phyloP scores from a whole-genome alignment of 2,113 vertebrate genomes.

The Prietella phreatophila region DNA sequence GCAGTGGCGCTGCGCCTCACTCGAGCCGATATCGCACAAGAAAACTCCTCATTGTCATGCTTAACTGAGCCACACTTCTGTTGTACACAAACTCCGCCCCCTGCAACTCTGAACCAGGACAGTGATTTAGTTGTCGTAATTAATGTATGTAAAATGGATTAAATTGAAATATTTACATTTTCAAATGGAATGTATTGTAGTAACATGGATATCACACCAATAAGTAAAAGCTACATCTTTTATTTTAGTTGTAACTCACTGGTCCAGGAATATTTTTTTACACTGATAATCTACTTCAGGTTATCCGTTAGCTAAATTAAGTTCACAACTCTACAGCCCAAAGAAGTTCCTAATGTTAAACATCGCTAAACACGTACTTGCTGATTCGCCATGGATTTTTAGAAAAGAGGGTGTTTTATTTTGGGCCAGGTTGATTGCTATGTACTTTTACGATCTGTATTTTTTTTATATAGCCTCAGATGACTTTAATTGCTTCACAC shows the following conservation, averaged over 20 bases:
- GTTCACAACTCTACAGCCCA: background rate
- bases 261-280: too few species aligned
- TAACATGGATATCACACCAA: too few species aligned
- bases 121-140: background rate
- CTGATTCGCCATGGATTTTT: background rate
- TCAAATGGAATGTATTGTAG: too few species aligned
- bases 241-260: too few species aligned
- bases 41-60: background rate
- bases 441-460: background rate
- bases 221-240: too few species aligned
- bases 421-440: background rate
- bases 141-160: too few species aligned
- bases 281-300: too few species aligned
- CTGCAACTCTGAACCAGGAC: background rate
- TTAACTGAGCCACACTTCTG: background rate
- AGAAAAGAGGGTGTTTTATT: background rate
- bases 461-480: background rate
- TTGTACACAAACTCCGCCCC: background rate
- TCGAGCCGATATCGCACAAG: background rate
- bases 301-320: background rate
- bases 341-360: background rate
- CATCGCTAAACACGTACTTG: background rate
- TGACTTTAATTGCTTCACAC: background rate
- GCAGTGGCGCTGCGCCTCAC: background rate
- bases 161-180: too few species aligned